Evolutionary conservation across 2,113 vertebrate species (phyloP).

Genomic region (Lycaon pictus): DNA sequence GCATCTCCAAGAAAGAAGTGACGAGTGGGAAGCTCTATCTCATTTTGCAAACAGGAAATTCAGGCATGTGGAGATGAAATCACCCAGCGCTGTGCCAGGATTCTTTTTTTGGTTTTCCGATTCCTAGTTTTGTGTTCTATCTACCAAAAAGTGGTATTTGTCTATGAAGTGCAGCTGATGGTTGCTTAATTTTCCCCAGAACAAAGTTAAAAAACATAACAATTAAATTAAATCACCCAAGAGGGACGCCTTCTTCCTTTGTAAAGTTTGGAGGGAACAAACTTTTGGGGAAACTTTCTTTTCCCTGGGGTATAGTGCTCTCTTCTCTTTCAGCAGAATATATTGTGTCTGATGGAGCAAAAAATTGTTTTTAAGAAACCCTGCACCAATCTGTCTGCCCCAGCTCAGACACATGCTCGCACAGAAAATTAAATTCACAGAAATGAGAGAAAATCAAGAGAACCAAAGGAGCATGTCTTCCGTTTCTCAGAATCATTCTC

Average conservation of each 20-base stretch:
- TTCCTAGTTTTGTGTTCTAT: slow-evolving; percentile 82
- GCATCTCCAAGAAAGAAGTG: slow-evolving; percentile 78
- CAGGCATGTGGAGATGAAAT: slow-evolving; percentile 84
- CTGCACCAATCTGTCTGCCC: slow-evolving; percentile 77
- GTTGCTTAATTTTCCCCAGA: slow-evolving; percentile 80
- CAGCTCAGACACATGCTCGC: slow-evolving; percentile 75
- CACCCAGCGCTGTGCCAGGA: slow-evolving; percentile 75
- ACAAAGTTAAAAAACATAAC: slow-evolving; percentile 82
- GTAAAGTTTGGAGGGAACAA: slow-evolving; percentile 70
- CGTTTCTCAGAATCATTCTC: slow-evolving; percentile 71
- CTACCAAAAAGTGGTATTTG: slow-evolving; percentile 81
- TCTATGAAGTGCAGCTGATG: slow-evolving; percentile 80
- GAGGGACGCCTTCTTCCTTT: slow-evolving; percentile 66
- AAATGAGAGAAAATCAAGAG: slow-evolving; percentile 81
- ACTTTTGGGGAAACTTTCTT: slow-evolving; percentile 65
- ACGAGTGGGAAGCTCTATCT: slow-evolving; percentile 80
- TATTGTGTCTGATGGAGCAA: slow-evolving; percentile 74
- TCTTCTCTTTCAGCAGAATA: slow-evolving; percentile 77
- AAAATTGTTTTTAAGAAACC: slow-evolving; percentile 82
- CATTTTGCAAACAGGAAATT: slow-evolving; percentile 84
- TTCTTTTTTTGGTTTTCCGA: slow-evolving; percentile 83
- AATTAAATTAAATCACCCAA: slow-evolving; percentile 84
- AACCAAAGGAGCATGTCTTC: slow-evolving; percentile 63
- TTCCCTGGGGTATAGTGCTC: slow-evolving; percentile 60
- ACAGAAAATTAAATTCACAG: slow-evolving; percentile 79